Conservation (phyloP, 2,113 vertebrate genomes). For the Dolichallabes microphthalmus region DNA sequence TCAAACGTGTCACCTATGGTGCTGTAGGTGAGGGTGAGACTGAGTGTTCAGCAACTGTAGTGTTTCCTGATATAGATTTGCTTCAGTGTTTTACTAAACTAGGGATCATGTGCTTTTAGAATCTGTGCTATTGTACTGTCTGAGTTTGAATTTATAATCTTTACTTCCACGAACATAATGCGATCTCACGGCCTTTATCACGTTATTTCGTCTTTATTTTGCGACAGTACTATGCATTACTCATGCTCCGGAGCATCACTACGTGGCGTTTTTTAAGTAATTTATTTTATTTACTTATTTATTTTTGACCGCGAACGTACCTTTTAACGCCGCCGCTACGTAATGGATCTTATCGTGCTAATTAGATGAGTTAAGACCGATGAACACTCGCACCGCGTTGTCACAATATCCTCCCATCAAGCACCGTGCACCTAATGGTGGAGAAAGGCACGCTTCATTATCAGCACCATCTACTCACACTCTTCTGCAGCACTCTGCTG, state of each 20-base stretch:
- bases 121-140: background rate
- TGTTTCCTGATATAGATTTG: background rate
- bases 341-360: conserved; percentile 52
- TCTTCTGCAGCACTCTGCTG: conserved; percentile 10
- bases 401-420: conserved; percentile 44
- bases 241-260: background rate
- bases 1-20: background rate
- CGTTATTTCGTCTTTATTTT: background rate
- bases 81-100: background rate
- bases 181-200: background rate
- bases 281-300: no score
- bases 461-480: conserved; percentile 40
- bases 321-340: conserved; percentile 26
- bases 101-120: background rate
- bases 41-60: background rate
- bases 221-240: conserved; percentile 14
- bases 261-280: background rate
- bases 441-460: conserved; percentile 51
- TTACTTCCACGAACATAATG: background rate
- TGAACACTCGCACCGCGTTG: conserved; percentile 32
- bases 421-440: conserved; percentile 46
- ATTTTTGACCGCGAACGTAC: conserved; percentile 21
- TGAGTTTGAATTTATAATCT: background rate
- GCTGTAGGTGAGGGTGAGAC: background rate
- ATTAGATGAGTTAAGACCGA: conserved; percentile 57